Conservation (phyloP, 2,113 vertebrate genomes). For the Thamnaconus septentrionalis region DNA sequence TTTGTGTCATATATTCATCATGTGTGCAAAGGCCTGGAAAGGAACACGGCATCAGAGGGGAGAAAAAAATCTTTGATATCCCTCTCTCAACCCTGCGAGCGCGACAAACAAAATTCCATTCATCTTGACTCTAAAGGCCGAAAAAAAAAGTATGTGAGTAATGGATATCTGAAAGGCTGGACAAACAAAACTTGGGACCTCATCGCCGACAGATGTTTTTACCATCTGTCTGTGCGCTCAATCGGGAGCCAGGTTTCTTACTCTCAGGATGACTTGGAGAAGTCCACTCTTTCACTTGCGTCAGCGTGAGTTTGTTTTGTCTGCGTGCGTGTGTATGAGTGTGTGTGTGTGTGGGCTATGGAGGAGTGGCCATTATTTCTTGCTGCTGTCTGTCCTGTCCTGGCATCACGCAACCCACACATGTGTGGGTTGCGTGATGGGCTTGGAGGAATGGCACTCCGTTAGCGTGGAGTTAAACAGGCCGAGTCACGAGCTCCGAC, state of each 20-base stretch:
- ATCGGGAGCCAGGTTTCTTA: constrained; percentile 12
- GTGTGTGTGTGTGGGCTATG: constrained; percentile 37
- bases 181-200: constrained; percentile 10
- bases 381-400: constrained; percentile 62
- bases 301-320: constrained; percentile 11
- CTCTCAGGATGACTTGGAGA: constrained; percentile 17
- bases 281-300: constrained; percentile 1
- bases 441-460: constrained; percentile 70
- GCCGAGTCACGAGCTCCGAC: constrained; percentile 73
- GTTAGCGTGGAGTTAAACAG: constrained; percentile 74
- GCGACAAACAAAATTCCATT: background rate
- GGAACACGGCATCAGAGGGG: no score
- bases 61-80: background rate
- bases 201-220: constrained; percentile 11
- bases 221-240: background rate
- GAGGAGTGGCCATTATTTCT: constrained; percentile 40
- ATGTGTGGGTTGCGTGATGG: constrained; percentile 77
- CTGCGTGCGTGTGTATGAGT: constrained; percentile 16
- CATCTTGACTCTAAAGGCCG: background rate
- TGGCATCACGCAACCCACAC: no score
- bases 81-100: background rate
- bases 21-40: no score
- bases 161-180: constrained; percentile 11
- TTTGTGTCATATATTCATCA: no score
- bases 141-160: background rate